Evolutionary conservation across 2,888 invertebrate species (phyloP).

Genomic region (Oithona nana): DNA sequence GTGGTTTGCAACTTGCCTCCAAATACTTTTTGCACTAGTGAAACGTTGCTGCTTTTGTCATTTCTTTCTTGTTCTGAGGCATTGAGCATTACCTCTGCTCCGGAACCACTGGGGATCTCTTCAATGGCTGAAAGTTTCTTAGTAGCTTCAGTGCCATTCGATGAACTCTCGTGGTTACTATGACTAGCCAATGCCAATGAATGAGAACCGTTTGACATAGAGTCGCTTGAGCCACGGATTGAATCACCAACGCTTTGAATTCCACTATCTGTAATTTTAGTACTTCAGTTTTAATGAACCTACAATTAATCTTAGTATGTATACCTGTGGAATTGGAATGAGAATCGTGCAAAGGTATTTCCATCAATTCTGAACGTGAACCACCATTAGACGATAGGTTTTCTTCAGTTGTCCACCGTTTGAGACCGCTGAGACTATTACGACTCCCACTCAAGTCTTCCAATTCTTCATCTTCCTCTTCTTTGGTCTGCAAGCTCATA

Average conservation of each 20-base stretch:
- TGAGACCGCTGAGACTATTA: background rate
- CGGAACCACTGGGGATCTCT: background rate
- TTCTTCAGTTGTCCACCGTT: conserved; percentile 14
- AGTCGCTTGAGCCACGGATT: conserved; percentile 7
- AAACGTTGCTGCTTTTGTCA: conserved; percentile 21
- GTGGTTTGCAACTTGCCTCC: conserved; percentile 55
- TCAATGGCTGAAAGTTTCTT: background rate
- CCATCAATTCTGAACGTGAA: conserved; percentile 3
- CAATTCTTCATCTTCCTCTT: background rate
- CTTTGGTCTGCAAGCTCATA: background rate
- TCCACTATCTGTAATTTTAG: background rate
- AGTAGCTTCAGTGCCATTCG: background rate
- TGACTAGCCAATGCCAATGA: background rate
- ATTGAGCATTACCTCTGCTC: background rate
- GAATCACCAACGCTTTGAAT: conserved; percentile 14
- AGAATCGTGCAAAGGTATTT: background rate
- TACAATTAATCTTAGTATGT: background rate
- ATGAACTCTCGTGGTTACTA: background rate
- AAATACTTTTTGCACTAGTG: conserved; percentile 48
- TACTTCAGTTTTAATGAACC: background rate
- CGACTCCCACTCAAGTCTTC: background rate
- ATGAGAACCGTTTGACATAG: conserved; percentile 1
- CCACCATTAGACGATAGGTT: background rate
- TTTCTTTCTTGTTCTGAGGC: background rate
- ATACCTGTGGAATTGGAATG: background rate